phyloP scores from a whole-genome alignment of 2,888 invertebrate species.

The Troides aeacus region DNA sequence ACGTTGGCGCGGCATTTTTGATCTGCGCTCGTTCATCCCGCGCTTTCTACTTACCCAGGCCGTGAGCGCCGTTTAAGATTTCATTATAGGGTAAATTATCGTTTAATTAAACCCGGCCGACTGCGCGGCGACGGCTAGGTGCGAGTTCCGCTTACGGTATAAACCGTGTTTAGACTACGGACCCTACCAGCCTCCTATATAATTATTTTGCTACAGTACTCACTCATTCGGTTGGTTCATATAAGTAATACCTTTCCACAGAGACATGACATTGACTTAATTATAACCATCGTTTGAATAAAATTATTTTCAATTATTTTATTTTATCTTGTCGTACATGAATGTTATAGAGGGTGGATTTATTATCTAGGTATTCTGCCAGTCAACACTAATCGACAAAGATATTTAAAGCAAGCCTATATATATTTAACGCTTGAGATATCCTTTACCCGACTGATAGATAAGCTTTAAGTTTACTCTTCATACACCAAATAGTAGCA shows the following conservation, averaged over 20 bases:
- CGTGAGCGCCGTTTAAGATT: slow-evolving; percentile 25
- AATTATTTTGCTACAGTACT: not conserved
- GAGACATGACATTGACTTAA: too few relatives aligned
- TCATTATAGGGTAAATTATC: slow-evolving; percentile 29
- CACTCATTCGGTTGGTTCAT: not conserved
- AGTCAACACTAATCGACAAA: too few relatives aligned
- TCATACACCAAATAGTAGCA: too few relatives aligned
- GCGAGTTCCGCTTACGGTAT: slow-evolving; percentile 21
- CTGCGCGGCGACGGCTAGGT: slow-evolving; percentile 2
- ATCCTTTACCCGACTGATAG: too few relatives aligned
- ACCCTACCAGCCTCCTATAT: not conserved
- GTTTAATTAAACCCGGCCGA: slow-evolving; percentile 26
- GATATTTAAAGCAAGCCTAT: too few relatives aligned
- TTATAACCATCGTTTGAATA: too few relatives aligned
- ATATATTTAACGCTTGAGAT: too few relatives aligned
- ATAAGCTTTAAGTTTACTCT: too few relatives aligned
- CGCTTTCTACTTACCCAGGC: slow-evolving; percentile 40
- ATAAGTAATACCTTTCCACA: not conserved
- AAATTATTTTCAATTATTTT: too few relatives aligned
- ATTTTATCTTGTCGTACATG: too few relatives aligned
- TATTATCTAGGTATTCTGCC: too few relatives aligned
- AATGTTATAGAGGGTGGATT: too few relatives aligned
- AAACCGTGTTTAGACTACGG: slow-evolving; percentile 4
- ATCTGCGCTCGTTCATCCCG: slow-evolving; percentile 41
- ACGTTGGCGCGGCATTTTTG: slow-evolving; percentile 56